Conservation (phyloP, 1,140 invertebrate species). For the Pogonomyrmex californicus region DNA sequence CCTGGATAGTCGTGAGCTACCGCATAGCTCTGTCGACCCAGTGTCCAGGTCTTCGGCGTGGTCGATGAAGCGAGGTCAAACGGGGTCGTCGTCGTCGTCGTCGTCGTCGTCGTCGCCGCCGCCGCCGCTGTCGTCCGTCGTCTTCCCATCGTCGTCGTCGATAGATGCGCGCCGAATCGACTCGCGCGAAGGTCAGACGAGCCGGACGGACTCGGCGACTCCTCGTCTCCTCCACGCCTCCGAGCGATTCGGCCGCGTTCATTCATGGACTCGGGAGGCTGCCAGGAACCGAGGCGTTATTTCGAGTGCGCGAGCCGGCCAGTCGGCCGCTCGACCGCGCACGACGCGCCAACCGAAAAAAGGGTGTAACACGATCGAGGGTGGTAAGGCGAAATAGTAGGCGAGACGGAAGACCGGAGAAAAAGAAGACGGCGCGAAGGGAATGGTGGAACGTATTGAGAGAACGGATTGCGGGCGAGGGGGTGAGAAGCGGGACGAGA, state of each 20-base stretch:
- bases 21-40: constrained; percentile 49
- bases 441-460: constrained; percentile 21
- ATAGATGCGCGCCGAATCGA: constrained; percentile 65
- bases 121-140: constrained; percentile 4
- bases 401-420: neutral
- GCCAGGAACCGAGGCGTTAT: constrained; percentile 52
- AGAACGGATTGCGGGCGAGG: constrained; percentile 19
- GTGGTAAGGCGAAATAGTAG: neutral
- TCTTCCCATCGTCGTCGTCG: constrained; percentile 19
- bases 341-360: constrained; percentile 1
- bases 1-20: constrained; percentile 23
- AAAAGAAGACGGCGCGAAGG: constrained; percentile 10
- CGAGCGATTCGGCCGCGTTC: constrained; percentile 56
- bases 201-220: constrained; percentile 37
- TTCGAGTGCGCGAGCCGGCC: constrained; percentile 51
- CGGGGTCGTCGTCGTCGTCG: constrained; percentile 58
- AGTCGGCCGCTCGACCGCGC: neutral
- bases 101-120: constrained; percentile 34
- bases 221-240: constrained; percentile 34
- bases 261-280: constrained; percentile 61
- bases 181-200: constrained; percentile 65
- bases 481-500: neutral
- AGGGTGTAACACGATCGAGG: constrained; percentile 48
- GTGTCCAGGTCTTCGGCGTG: constrained; percentile 54
- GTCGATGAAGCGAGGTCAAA: constrained; percentile 71